Percentiles rank a stretch among this genome's conserved stretches.
Evolutionary conservation across 2,888 invertebrate genomes (phyloP).

Genomic region (Drosophila kanekoi): DNA sequence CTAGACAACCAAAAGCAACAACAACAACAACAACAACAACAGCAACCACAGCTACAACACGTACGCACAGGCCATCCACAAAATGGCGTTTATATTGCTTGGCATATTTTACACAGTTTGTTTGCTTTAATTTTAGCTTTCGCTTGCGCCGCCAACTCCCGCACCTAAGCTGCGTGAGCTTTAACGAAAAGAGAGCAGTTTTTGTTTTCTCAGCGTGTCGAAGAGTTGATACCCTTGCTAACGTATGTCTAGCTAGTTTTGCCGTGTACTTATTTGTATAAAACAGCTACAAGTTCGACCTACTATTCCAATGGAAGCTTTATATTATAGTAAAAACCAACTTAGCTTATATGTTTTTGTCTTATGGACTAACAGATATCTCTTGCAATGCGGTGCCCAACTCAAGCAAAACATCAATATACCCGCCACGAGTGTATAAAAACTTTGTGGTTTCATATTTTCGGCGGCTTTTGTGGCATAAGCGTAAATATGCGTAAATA

Average conservation of each 20-base stretch:
- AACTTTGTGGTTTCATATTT: background rate
- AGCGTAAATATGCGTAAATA: slow-evolving; percentile 29
- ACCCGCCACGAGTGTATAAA: background rate
- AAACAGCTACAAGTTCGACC: too few species aligned
- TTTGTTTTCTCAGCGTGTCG: background rate
- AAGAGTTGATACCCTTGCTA: background rate
- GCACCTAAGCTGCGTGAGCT: slow-evolving; percentile 33
- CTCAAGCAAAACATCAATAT: too few species aligned
- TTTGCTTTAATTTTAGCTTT: slow-evolving; percentile 72
- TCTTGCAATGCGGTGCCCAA: too few species aligned
- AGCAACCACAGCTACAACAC: slow-evolving; percentile 14
- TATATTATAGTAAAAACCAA: too few species aligned
- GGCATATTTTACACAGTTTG: slow-evolving; percentile 72
- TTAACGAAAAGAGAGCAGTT: slow-evolving; percentile 31
- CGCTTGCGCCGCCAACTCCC: background rate
- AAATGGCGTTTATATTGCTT: slow-evolving; percentile 74
- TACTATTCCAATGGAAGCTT: too few species aligned
- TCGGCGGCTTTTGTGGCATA: slow-evolving; percentile 22
- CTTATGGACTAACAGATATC: background rate
- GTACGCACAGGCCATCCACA: slow-evolving; percentile 56
- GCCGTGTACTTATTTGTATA: too few species aligned
- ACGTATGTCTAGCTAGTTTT: too few species aligned
- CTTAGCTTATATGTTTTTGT: too few species aligned
- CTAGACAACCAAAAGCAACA: slow-evolving; percentile 37
- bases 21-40: slow-evolving; percentile 22